A percentile compares a stretch with the other conserved stretches of the same genome.
phyloP scores from a whole-genome alignment of 2,888 invertebrate species.

The Oscheius sp. region DNA sequence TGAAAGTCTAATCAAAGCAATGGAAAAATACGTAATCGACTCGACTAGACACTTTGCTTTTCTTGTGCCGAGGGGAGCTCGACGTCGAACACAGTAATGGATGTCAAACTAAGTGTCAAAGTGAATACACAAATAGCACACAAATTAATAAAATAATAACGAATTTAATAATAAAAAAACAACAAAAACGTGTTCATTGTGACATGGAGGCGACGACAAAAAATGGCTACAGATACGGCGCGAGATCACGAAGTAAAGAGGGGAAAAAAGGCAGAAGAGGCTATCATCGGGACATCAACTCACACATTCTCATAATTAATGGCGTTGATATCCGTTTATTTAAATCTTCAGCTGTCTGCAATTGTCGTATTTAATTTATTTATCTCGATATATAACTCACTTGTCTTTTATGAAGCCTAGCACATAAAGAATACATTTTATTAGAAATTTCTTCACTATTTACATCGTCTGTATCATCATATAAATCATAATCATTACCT shows the following conservation, averaged over 20 bases:
- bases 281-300: constrained; percentile 18
- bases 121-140: too few relatives aligned
- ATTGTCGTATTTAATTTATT: neutral
- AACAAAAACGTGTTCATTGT: constrained; percentile 15
- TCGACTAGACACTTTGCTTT: too few relatives aligned
- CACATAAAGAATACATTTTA: constrained; percentile 31
- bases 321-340: constrained; percentile 25
- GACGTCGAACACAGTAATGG: too few relatives aligned
- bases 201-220: neutral
- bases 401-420: constrained; percentile 32
- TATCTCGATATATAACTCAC: neutral
- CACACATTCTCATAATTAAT: constrained; percentile 23
- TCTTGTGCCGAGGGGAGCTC: too few relatives aligned
- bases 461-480: constrained; percentile 30
- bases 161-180: constrained; percentile 13
- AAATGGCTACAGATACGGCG: constrained; percentile 23
- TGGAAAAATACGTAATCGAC: too few relatives aligned
- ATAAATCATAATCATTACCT: constrained; percentile 31
- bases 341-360: constrained; percentile 7
- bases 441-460: constrained; percentile 29
- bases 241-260: constrained; percentile 20
- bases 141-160: neutral
- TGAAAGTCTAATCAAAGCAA: too few relatives aligned
- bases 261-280: neutral
- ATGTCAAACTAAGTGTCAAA: too few relatives aligned